Evolutionary conservation across 2,888 invertebrate genomes (phyloP), one percentile per base, ranked within the genome.

Genomic region (Drepanosiphum platanoidis): DNA sequence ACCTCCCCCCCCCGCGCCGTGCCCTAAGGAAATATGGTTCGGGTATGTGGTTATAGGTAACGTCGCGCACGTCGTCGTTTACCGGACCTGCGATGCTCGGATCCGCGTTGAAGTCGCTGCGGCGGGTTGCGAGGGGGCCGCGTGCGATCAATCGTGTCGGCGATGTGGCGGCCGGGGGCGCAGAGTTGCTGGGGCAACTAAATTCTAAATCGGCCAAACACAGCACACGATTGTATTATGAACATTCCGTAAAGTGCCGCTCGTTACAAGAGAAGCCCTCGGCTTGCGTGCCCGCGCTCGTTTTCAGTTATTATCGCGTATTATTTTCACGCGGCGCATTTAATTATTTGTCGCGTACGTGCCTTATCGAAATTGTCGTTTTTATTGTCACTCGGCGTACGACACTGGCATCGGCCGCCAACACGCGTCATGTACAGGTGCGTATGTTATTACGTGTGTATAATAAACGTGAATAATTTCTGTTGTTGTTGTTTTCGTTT

Each of bases 141-240:
- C n/a, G n/a, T n/a, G 61, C 36, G 61, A 77, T 77, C 61, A 77
- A 77, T 77, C 1, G 30, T 36, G 5, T 39, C 39, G 61, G n/a
- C n/a, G n/a, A n/a, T n/a, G n/a, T n/a, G n/a, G n/a, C n/a, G n/a
- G n/a, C 22, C 30, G 27, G 3, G 77, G 39, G 61, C n/a, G 77
- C 27, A 36, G 5, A 5, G 70, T 79, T 79, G 66, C 79, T n/a
- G 66, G 66, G 79, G 79, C 66, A 66, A 79, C 79, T 68, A n/a
- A 79, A 79, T 34, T 79, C 32, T 4, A 66, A 32, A 68, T 79
- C 32, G 66, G 79, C 79, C 79, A 79, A 79, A 79, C 79, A 79
- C n/a, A 22, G 15, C 8, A 46, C n/a, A 66, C 11, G 34, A 18
- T 18, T 18, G 11, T 32, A 66, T 58, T 9, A 42, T 42, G 42